Percentiles rank a stretch among this genome's conserved stretches.
These are phyloP conservation scores for Nycticryphes semicollaris DNA, from an alignment of 2,113 vertebrate species.

Conservation along the genomic window DNA sequence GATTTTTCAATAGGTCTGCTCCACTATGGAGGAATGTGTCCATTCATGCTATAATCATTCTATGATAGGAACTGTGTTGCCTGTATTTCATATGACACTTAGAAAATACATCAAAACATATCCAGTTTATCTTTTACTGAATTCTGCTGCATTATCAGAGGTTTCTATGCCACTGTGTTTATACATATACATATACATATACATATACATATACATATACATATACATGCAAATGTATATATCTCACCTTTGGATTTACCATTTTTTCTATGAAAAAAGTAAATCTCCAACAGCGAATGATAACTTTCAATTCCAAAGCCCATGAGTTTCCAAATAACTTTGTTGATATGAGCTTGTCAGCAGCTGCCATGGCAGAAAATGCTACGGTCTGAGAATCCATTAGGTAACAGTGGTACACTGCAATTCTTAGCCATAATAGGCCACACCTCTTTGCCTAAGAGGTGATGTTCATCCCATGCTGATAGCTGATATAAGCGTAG, in stretches of 20 bases:
- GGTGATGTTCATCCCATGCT: not conserved
- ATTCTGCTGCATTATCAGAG: not conserved
- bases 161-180: not conserved
- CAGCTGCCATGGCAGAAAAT: not conserved
- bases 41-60: not conserved
- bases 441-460: not conserved
- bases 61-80: not conserved
- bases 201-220: no score
- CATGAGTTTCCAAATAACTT: not conserved
- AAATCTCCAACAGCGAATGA: not conserved
- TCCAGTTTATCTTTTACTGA: not conserved
- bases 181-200: no score
- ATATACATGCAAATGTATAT: no score
- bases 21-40: not conserved
- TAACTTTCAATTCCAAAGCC: not conserved
- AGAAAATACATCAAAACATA: not conserved
- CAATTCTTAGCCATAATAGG: not conserved
- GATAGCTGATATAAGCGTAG: not conserved
- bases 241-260: not conserved
- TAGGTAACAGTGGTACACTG: not conserved
- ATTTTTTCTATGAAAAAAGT: not conserved
- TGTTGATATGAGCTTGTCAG: not conserved
- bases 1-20: not conserved
- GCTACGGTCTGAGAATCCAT: not conserved
- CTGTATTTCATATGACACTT: not conserved